phyloP scores from a whole-genome alignment of 2,888 invertebrate genomes.

The Thera britannica region DNA sequence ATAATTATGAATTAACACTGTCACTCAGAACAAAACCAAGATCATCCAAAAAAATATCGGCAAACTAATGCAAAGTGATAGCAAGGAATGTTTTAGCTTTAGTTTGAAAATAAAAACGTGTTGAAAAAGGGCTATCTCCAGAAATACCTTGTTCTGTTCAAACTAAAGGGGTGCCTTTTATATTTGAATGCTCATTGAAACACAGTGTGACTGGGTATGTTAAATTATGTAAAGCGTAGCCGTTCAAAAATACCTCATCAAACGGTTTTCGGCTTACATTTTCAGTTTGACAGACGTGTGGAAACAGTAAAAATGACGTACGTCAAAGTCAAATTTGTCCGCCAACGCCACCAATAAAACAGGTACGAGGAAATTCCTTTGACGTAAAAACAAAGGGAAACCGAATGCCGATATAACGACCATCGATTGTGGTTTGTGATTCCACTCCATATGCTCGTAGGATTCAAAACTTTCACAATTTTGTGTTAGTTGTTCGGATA shows the following conservation, averaged over 20 bases:
- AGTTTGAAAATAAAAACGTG: too few species aligned
- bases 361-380: constrained; percentile 18
- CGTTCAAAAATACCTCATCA: neutral
- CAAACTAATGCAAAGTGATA: too few species aligned
- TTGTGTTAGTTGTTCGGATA: neutral
- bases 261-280: constrained; percentile 6
- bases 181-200: neutral
- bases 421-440: constrained; percentile 13
- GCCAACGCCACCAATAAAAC: constrained; percentile 5
- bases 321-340: constrained; percentile 17
- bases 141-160: too few species aligned
- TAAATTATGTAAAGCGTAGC: constrained; percentile 5
- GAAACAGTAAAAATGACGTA: constrained; percentile 2
- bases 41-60: too few species aligned
- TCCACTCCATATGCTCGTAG: neutral
- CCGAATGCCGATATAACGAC: constrained; percentile 17
- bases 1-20: too few species aligned
- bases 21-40: too few species aligned
- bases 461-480: neutral
- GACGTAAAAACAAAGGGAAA: constrained; percentile 11
- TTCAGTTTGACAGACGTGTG: neutral
- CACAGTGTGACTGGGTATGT: neutral
- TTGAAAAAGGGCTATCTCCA: too few species aligned
- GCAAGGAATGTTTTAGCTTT: too few species aligned
- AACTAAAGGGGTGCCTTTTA: too few species aligned